Conservation (phyloP, 2,797 vertebrate genomes). For the Corythornis leucogaster region DNA sequence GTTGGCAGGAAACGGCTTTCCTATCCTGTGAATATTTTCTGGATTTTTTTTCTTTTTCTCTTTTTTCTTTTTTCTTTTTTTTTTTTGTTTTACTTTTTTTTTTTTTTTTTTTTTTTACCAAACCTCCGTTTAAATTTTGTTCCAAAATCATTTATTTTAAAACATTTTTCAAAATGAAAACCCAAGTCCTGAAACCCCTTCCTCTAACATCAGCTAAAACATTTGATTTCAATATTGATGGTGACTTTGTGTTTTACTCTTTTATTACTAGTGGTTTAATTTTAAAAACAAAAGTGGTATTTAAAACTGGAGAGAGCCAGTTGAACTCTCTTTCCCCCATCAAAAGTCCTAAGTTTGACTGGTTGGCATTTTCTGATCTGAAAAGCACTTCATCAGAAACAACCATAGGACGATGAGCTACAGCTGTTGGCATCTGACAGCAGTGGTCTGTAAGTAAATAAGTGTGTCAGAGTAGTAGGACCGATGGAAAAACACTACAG, state of each 20-base stretch:
- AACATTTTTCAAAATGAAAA: constrained; percentile 47
- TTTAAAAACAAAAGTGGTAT: constrained; percentile 55
- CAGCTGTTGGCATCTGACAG: constrained; percentile 50
- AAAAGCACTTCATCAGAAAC: constrained; percentile 33
- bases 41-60: constrained; percentile 1
- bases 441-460: neutral
- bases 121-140: constrained; percentile 66
- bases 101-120: neutral
- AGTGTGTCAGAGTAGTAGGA: neutral
- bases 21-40: constrained; percentile 71
- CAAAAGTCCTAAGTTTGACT: neutral
- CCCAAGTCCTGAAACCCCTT: constrained; percentile 30
- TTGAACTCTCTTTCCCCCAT: constrained; percentile 4
- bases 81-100: neutral
- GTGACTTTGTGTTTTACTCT: constrained; percentile 27
- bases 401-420: neutral
- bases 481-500: neutral
- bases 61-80: constrained; percentile 1
- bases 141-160: constrained; percentile 47
- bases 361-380: constrained; percentile 41
- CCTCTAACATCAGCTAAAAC: constrained; percentile 37
- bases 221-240: constrained; percentile 37
- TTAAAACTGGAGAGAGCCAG: constrained; percentile 14
- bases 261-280: constrained; percentile 44
- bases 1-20: constrained; percentile 70